Evolutionary conservation across 2,888 invertebrate genomes (phyloP), one percentile per base, ranked within the genome.

Genomic region (Acronicta psi): DNA sequence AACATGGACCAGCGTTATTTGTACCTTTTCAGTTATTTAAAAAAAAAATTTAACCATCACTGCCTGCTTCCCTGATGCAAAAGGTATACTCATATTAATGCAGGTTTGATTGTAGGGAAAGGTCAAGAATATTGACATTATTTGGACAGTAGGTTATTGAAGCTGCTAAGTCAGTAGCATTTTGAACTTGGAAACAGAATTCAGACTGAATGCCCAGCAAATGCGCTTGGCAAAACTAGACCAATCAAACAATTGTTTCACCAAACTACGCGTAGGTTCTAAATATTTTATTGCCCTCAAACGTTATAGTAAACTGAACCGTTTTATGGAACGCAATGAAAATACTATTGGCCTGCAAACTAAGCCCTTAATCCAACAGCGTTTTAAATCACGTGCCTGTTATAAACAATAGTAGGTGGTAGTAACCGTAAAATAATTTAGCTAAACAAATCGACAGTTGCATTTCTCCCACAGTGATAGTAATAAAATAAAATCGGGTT

Each of bases 401-500:
- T 72, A 76, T 75, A 79, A 81, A 81, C 80, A 85, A 81, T 60
- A 49, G 18, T 44, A 76, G 66, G 69, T 72, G 64, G 63, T 69
- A 65, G 75, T 79, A 77, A 69, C 81, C 81, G 81, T 87, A 83
- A 85, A 89, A 86, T 87, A 84, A 89, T 89, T 88, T 85, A 79
- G 73, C 83, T 81, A 84, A 87, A 89, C 87, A 88, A 89, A 89
- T 87, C 79, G 86, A 83, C 81, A 79, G 76, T 79, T 80, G 80
- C 77, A 71, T 81, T 82, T 85, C 83, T 82, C 78, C 71, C 78
- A 74, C 80, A 79, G 76, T 79, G 82, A 83, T 85, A 80, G 82
- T 83, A 84, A 87, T 88, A 88, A 89, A 90, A 90, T 88, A 86
- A 90, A 89, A 90, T 86, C 87, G 85, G 84, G 78, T 78, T 79